Evolutionary conservation across 2,888 invertebrate genomes (phyloP), one percentile per base, ranked within the genome.

Genomic region (Candidula unifasciata): DNA sequence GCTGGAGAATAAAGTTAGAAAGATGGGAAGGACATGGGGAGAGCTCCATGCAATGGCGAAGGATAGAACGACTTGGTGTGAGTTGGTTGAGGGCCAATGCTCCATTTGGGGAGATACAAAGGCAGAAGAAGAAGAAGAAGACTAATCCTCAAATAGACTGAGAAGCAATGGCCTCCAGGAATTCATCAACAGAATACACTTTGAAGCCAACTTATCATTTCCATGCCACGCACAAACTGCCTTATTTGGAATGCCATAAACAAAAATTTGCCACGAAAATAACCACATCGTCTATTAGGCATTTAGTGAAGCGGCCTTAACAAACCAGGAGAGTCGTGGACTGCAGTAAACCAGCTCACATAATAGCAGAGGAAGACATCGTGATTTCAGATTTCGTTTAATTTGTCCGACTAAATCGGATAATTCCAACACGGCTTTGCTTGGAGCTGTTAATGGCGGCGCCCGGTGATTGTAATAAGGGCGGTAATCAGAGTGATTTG

Each of bases 361-460:
- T 73, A 73, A 73, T 73, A n/a, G 10, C 73, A 24, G 52, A 37
- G 73, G 37, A 69, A 21, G 24, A 18, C 8, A 27, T n/a, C 44
- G 52, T 73, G 21, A 73, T 37, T 73, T 44, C 8, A n/a, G 37
- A 52, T 73, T 73, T 44, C 24, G 44, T 44, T 37, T 73, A 73
- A 73, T 52, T 73, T 52, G 73, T 73, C 52, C 16, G 3, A n/a
- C 1, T 44, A 24, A 44, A 27, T 73, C 52, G 13, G 73, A 73
- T 73, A 73, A 73, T 52, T 44, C n/a, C 5, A 52, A 13, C 44
- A 27, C n/a, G 13, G 44, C n/a, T 10, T 27, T n/a, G 73, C 44
- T 2, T 18, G 16, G 44, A 73, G 27, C 73, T 73, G 44, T 44
- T 52, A 44, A 73, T 52, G 52, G n/a, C 8, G 27, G 13, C n/a